Percentiles rank a stretch among this genome's conserved stretches.
These are phyloP conservation scores for Hypotaenidia philippensis DNA, from an alignment of 2,797 vertebrate species.

Conservation along the genomic window DNA sequence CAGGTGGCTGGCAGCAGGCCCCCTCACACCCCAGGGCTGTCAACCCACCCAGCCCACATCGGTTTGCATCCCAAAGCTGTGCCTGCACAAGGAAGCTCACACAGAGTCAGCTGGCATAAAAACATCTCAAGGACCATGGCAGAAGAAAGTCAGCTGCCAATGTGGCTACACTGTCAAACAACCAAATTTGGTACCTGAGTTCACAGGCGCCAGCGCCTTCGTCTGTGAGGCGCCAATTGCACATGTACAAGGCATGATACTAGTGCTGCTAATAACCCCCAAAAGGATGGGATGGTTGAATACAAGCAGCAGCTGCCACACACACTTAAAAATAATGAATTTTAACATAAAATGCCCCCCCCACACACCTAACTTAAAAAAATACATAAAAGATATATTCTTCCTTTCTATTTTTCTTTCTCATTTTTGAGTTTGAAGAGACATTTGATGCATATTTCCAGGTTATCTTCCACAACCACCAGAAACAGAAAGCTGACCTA, in stretches of 20 bases:
- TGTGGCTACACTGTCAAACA: rapidly evolving
- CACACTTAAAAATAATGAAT: background rate
- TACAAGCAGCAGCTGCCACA: background rate
- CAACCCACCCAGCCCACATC: background rate
- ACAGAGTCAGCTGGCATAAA: rapidly evolving
- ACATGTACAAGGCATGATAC: rapidly evolving
- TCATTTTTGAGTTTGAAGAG: background rate
- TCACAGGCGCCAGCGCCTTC: background rate
- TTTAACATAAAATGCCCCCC: background rate
- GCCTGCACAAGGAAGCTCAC: rapidly evolving
- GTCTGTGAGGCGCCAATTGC: background rate
- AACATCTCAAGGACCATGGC: background rate
- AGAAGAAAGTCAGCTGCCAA: background rate
- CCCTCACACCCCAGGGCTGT: rapidly evolving
- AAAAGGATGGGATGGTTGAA: background rate
- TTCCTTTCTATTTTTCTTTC: background rate
- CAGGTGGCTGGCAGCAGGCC: too few relatives aligned
- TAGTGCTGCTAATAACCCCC: background rate
- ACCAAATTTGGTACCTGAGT: background rate
- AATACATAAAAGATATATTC: background rate
- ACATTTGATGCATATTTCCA: background rate
- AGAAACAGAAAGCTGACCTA: background rate
- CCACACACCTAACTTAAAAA: background rate
- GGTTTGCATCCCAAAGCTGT: background rate
- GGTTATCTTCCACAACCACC: background rate